These are phyloP conservation scores for Hoplostethus mediterraneus DNA, from an alignment of 2,797 vertebrate species.

Conservation along the genomic window DNA sequence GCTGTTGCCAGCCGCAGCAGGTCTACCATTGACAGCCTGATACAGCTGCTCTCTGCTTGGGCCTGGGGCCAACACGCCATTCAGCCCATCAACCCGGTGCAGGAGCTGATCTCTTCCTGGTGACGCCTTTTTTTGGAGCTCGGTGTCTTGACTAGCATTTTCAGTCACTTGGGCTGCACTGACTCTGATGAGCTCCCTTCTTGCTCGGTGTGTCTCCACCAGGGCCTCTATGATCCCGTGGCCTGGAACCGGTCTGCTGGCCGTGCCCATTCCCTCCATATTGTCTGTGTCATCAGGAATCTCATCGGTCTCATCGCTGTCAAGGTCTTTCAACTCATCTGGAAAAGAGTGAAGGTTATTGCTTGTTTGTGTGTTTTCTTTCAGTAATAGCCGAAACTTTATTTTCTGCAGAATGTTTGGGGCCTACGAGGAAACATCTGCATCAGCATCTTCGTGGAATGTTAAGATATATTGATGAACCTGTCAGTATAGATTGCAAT, in stretches of 20 bases:
- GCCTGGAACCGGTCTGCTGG: slow-evolving; percentile 21
- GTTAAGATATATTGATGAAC: background rate
- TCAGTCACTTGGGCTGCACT: slow-evolving; percentile 14
- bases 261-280: slow-evolving; percentile 4
- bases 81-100: slow-evolving; percentile 6
- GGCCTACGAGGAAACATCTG: slow-evolving; percentile 12
- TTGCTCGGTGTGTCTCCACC: background rate
- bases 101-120: slow-evolving; percentile 28
- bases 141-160: slow-evolving; percentile 16
- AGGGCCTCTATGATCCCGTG: slow-evolving; percentile 30
- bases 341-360: slow-evolving; percentile 10
- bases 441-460: slow-evolving; percentile 1
- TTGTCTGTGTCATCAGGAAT: slow-evolving; percentile 18
- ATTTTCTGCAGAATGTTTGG: background rate
- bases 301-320: slow-evolving; percentile 68
- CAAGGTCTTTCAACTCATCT: slow-evolving; percentile 47
- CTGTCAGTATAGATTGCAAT: background rate
- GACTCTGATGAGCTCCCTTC: background rate
- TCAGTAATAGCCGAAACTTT: background rate
- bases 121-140: slow-evolving; percentile 33
- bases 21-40: slow-evolving; percentile 35
- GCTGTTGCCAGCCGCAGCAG: slow-evolving; percentile 45
- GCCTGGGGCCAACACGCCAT: slow-evolving; percentile 11
- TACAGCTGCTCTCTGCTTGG: slow-evolving; percentile 49
- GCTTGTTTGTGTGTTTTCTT: background rate